A percentile compares a stretch with the other conserved stretches of the same genome.
Conservation (phyloP, 2,797 vertebrate species). For the Pangasius macronema region DNA sequence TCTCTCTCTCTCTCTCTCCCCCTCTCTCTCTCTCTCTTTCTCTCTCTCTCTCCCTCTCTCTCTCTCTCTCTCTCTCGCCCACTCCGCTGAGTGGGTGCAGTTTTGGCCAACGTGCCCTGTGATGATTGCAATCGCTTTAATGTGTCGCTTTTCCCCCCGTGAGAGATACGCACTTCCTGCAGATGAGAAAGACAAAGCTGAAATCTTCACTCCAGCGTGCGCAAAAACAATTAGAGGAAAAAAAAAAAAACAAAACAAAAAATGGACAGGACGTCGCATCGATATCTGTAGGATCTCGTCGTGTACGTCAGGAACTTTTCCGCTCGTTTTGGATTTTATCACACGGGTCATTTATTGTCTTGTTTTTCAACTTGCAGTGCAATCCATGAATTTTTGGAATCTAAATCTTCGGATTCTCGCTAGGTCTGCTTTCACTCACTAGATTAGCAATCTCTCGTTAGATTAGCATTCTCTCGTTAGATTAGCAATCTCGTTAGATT, state of each 20-base stretch:
- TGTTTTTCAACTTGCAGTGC: background rate
- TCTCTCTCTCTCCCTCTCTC: background rate
- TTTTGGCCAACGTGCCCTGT: conserved; percentile 35
- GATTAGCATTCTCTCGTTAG: too few species aligned
- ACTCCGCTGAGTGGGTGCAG: conserved; percentile 38
- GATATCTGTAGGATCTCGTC: background rate
- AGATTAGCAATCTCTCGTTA: too few species aligned
- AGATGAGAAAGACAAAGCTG: background rate
- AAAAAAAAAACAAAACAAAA: background rate
- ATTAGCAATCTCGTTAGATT: background rate
- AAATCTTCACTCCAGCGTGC: conserved; percentile 10
- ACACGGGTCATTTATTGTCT: background rate
- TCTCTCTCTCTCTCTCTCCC: background rate
- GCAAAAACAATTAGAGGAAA: background rate
- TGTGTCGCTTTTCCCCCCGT: conserved; percentile 36
- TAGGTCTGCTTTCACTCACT: background rate
- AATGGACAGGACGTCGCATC: background rate
- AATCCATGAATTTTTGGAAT: background rate
- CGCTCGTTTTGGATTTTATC: background rate
- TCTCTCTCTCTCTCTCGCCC: background rate
- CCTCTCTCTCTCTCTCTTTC: background rate
- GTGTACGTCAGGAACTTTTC: background rate
- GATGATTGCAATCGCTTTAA: conserved; percentile 53
- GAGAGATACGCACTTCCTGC: conserved; percentile 35
- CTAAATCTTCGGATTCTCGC: background rate